Percentiles rank a stretch among this genome's conserved stretches.
phyloP scores from a whole-genome alignment of 2,888 invertebrate species.

The Pristionchus japonicus region DNA sequence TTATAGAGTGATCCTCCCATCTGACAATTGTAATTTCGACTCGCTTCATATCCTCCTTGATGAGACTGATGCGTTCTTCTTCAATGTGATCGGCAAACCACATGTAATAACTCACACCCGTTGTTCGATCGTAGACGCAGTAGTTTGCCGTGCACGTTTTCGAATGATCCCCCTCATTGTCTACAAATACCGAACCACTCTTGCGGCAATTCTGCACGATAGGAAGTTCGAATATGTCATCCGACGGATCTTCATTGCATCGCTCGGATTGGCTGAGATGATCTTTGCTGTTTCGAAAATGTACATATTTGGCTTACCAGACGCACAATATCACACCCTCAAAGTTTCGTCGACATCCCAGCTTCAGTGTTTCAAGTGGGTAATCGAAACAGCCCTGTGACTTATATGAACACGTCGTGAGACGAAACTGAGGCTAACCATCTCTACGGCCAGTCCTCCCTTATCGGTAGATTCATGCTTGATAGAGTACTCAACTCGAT shows the following conservation, averaged over 20 bases:
- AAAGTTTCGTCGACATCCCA: neutral
- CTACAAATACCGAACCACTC: neutral
- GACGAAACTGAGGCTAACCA: neutral
- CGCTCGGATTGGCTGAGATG: neutral
- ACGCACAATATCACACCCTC: neutral
- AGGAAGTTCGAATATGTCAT: neutral
- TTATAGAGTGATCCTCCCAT: too few relatives aligned
- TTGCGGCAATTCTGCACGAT: neutral
- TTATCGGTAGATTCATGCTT: neutral
- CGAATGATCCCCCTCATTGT: neutral
- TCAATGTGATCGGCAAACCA: too few relatives aligned
- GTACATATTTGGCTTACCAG: neutral
- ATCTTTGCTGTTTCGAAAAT: too few relatives aligned
- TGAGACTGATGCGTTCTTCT: too few relatives aligned
- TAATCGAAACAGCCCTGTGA: conserved; percentile 1
- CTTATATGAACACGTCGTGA: neutral
- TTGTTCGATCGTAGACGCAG: neutral
- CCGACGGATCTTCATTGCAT: neutral
- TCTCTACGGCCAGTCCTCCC: neutral
- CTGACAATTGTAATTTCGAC: too few relatives aligned
- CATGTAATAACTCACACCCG: neutral
- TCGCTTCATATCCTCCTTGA: too few relatives aligned
- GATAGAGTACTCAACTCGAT: neutral
- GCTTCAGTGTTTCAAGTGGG: neutral
- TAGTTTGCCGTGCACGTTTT: neutral